Percentiles rank a stretch among this genome's conserved stretches.
Conservation (phyloP, 2,113 vertebrate species). For the Felis catus region DNA sequence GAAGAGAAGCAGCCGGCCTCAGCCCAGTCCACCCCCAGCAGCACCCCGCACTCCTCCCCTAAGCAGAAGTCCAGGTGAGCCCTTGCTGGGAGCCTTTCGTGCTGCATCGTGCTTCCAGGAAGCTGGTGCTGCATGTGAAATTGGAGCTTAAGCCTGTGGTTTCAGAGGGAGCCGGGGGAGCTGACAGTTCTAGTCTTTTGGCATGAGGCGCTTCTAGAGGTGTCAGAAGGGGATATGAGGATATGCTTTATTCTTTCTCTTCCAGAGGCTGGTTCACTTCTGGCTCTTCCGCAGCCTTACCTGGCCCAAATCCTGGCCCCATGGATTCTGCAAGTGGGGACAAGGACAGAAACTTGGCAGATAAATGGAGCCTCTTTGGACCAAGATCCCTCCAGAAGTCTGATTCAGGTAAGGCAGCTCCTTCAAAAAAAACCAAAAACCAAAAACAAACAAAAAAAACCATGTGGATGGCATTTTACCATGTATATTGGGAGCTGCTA, state of each 20-base stretch:
- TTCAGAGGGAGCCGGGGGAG: no score
- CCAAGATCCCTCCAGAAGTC: constrained; percentile 91
- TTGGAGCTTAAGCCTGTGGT: not conserved
- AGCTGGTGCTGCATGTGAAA: fast-evolving
- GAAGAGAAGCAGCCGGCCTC: constrained; percentile 93
- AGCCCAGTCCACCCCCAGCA: constrained; percentile 91
- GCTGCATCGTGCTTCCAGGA: not conserved
- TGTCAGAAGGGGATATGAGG: not conserved
- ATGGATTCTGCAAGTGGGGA: constrained; percentile 86
- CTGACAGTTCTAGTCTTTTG: not conserved
- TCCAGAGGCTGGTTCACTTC: constrained; percentile 92
- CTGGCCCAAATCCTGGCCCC: constrained; percentile 82
- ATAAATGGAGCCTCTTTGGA: constrained; percentile 94
- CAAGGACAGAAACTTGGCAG: constrained; percentile 84
- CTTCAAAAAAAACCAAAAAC: not conserved
- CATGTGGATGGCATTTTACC: fast-evolving
- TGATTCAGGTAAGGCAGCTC: constrained; percentile 86
- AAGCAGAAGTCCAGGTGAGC: constrained; percentile 89
- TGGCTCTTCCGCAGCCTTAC: constrained; percentile 85
- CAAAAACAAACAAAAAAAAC: no score
- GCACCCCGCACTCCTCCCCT: constrained; percentile 92
- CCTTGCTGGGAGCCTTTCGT: fast-evolving
- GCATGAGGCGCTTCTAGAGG: not conserved
- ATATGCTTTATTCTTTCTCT: not conserved
- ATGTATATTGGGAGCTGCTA: fast-evolving